These are phyloP conservation scores for Loxodonta africana DNA, from an alignment of 2,113 vertebrate genomes.

Conservation along the genomic window DNA sequence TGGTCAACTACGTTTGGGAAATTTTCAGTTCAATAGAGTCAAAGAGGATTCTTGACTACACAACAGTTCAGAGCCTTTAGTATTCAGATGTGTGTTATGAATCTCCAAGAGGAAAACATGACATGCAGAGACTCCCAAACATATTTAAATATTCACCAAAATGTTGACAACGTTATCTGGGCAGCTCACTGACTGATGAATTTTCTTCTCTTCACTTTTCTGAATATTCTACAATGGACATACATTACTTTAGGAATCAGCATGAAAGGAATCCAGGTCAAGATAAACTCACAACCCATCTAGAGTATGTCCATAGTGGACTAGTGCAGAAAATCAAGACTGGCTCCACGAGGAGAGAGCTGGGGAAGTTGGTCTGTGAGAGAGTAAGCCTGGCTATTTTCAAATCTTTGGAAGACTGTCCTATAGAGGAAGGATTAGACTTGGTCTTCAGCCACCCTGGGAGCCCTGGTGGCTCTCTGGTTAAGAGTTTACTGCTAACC, in stretches of 20 bases:
- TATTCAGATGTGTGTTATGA: neutral
- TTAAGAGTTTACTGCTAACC: no score
- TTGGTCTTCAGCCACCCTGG: neutral
- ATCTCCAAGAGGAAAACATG: neutral
- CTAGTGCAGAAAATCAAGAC: neutral
- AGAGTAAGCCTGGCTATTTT: neutral
- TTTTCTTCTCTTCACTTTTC: neutral
- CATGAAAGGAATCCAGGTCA: neutral
- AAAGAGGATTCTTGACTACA: neutral
- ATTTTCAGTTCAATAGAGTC: neutral
- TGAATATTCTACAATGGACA: neutral
- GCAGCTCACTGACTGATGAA: neutral
- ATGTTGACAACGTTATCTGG: neutral
- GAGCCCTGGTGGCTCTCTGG: neutral
- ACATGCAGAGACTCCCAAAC: neutral
- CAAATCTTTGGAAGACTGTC: neutral
- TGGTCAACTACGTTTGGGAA: neutral
- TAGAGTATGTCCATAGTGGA: neutral
- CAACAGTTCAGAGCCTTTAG: neutral
- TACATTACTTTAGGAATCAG: neutral
- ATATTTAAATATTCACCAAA: neutral
- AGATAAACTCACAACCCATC: neutral
- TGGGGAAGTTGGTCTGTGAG: neutral
- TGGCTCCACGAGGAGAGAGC: neutral
- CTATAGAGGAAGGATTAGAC: neutral